Conservation (phyloP, 2,113 vertebrate genomes). For the Rhizomys pruinosus region DNA sequence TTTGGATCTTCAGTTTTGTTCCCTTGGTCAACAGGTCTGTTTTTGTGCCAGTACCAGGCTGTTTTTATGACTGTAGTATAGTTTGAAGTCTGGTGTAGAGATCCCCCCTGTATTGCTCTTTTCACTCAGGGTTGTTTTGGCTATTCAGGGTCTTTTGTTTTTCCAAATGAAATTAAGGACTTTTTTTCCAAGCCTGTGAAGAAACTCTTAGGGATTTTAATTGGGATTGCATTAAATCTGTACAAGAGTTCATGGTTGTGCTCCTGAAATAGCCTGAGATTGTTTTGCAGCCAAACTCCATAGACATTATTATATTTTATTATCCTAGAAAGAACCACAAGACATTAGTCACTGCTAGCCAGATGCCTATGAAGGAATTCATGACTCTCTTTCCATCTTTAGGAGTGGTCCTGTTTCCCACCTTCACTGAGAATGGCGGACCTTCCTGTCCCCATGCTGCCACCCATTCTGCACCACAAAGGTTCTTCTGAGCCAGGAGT, state of each 20-base stretch:
- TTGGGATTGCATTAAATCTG: no score
- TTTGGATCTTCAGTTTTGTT: no score
- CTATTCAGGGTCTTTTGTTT: no score
- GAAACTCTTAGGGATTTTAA: no score
- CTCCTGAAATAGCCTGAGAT: slow-evolving; percentile 61
- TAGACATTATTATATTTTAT: slow-evolving; percentile 70
- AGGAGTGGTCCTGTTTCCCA: not conserved
- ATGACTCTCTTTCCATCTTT: slow-evolving; percentile 56
- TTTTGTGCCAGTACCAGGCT: no score
- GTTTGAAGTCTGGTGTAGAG: no score
- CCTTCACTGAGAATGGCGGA: not conserved
- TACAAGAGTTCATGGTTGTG: slow-evolving; percentile 16
- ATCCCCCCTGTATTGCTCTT: no score
- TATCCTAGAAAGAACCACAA: slow-evolving; percentile 73
- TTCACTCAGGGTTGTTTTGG: no score
- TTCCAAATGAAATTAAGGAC: no score
- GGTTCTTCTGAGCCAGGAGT: not conserved
- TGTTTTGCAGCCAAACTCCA: slow-evolving; percentile 47
- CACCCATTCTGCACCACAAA: not conserved
- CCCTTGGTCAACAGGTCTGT: no score
- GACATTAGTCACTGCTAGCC: slow-evolving; percentile 55
- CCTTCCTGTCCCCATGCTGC: not conserved
- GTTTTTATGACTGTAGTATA: no score
- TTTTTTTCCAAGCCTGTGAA: no score
- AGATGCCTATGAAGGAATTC: slow-evolving; percentile 56